Evolutionary conservation across 2,113 vertebrate genomes (phyloP).

Genomic region (Hiodon tergisus): DNA sequence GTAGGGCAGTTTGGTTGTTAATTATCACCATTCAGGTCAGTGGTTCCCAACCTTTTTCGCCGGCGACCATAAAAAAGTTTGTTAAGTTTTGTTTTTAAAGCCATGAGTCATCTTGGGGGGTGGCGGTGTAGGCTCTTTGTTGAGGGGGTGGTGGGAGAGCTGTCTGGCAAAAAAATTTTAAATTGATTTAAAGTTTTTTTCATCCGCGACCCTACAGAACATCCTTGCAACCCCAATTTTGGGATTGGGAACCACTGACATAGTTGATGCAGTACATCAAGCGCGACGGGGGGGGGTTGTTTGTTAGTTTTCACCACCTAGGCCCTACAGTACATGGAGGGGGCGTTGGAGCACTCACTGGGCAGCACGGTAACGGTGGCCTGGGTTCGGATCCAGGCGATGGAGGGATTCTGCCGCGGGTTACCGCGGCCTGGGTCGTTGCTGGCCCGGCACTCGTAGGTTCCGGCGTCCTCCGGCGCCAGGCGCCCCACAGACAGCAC

Average conservation of each 20-base stretch:
- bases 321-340: constrained; percentile 68
- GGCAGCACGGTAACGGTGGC: constrained; percentile 97
- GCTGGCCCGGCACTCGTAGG: constrained; percentile 98
- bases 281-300: constrained; percentile 44
- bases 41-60: no score
- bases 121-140: no score
- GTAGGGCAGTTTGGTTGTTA: constrained; percentile 26
- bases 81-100: no score
- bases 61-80: no score
- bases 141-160: constrained; percentile 31
- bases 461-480: constrained; percentile 94
- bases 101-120: no score
- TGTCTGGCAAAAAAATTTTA: no score
- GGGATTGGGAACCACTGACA: no score
- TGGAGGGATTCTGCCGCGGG: constrained; percentile 93
- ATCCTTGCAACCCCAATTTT: no score
- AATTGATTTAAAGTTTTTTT: no score
- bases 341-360: constrained; percentile 77
- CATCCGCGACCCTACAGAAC: no score
- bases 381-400: constrained; percentile 98
- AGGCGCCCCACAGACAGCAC: constrained; percentile 92
- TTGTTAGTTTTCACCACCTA: constrained; percentile 71
- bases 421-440: constrained; percentile 97
- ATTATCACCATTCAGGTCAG: no score
- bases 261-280: constrained; percentile 36